phyloP scores from a whole-genome alignment of 2,888 invertebrate genomes.

The Cacoxenus indagator region DNA sequence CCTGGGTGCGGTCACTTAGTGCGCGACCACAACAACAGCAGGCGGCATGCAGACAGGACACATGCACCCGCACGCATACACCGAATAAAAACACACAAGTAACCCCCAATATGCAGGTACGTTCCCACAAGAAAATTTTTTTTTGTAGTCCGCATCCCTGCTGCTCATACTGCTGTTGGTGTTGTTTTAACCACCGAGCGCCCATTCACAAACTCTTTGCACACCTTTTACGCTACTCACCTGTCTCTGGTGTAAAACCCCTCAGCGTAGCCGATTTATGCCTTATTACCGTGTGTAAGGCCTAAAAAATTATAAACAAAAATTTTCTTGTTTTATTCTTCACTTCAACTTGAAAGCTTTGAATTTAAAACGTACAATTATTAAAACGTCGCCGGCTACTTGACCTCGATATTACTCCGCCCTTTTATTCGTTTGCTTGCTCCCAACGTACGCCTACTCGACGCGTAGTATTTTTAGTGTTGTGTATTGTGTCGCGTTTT shows the following conservation, averaged over 20 bases:
- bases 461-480: background rate
- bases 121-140: background rate
- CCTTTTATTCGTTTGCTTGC: background rate
- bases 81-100: background rate
- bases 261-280: background rate
- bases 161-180: too few species aligned
- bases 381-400: background rate
- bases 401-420: background rate
- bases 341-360: background rate
- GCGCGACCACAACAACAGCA: too few species aligned
- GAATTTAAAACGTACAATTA: background rate
- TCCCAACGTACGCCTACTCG: too few species aligned
- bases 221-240: background rate
- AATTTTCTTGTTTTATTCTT: background rate
- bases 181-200: background rate
- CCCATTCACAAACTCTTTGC: background rate
- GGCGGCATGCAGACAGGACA: background rate
- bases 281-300: background rate
- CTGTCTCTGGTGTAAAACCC: background rate
- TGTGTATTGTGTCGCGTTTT: too few species aligned
- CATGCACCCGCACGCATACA: background rate
- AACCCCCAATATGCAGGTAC: background rate
- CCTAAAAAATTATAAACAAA: background rate
- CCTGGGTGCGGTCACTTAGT: background rate
- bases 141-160: too few species aligned